Evolutionary conservation across 2,888 invertebrate species (phyloP).

Genomic region (Thalpophila matura): DNA sequence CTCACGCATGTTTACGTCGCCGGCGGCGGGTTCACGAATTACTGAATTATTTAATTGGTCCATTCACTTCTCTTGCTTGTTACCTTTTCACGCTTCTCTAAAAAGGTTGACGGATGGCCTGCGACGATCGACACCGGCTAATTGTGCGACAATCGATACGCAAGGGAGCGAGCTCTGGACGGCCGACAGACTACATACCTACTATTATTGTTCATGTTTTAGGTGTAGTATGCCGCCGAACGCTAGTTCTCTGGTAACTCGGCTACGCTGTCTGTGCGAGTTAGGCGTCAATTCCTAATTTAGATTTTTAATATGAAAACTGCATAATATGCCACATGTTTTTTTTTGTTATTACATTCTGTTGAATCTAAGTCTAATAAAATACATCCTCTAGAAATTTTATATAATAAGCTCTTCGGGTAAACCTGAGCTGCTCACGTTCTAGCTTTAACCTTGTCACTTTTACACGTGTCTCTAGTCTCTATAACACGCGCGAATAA

Average conservation of each 20-base stretch:
- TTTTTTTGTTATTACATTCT: too few species aligned
- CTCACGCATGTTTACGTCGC: constrained; percentile 90
- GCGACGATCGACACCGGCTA: constrained; percentile 79
- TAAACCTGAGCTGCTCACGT: too few species aligned
- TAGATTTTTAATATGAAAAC: background rate
- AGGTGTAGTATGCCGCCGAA: background rate
- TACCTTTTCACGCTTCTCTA: constrained; percentile 87
- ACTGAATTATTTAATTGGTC: constrained; percentile 90
- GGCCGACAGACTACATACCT: background rate
- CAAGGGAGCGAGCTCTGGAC: constrained; percentile 28
- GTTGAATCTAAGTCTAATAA: too few species aligned
- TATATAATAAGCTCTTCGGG: too few species aligned
- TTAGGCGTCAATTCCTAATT: background rate
- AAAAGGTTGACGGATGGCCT: constrained; percentile 84
- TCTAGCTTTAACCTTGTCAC: too few species aligned
- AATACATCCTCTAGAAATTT: too few species aligned
- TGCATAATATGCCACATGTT: too few species aligned
- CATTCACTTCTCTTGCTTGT: constrained; percentile 88
- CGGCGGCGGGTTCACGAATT: constrained; percentile 87
- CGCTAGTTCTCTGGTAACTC: background rate
- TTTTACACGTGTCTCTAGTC: too few species aligned
- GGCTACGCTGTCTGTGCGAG: background rate
- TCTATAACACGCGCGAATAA: too few species aligned
- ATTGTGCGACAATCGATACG: constrained; percentile 77
- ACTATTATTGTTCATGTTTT: constrained; percentile 5